Evolutionary conservation across 2,797 vertebrate species (phyloP).

Genomic region (Mormyrus hasselquistii): DNA sequence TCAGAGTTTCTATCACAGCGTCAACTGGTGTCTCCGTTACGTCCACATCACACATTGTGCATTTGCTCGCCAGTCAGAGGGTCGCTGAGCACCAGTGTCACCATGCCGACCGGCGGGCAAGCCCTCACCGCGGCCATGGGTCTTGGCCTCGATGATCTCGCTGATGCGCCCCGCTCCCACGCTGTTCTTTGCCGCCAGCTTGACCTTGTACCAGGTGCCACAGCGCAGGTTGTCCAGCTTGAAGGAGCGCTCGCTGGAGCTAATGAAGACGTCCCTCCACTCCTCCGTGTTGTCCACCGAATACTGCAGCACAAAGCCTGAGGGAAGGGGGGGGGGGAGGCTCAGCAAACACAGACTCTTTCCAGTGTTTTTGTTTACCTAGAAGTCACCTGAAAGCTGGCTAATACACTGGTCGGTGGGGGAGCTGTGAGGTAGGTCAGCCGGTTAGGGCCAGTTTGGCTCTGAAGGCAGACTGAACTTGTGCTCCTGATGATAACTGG

Average conservation of each 20-base stretch:
- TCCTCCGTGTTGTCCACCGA: slow-evolving; percentile 97
- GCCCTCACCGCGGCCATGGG: slow-evolving; percentile 82
- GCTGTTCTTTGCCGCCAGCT: slow-evolving; percentile 95
- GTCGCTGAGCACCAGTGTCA: not conserved
- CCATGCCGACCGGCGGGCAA: not conserved
- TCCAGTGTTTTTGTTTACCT: not conserved
- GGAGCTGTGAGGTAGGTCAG: not conserved
- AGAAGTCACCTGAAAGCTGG: not conserved
- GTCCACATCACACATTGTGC: not conserved
- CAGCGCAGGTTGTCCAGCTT: slow-evolving; percentile 93
- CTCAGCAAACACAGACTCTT: not conserved
- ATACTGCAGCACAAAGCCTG: slow-evolving; percentile 95
- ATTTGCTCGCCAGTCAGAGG: not conserved
- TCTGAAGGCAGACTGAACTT: slow-evolving; percentile 27
- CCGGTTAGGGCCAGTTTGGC: not conserved
- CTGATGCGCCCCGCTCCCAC: slow-evolving; percentile 96
- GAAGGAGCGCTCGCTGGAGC: slow-evolving; percentile 87
- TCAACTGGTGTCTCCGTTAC: not conserved
- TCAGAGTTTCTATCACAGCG: not conserved
- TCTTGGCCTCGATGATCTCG: slow-evolving; percentile 98
- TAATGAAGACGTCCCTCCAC: slow-evolving; percentile 96
- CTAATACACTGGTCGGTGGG: not conserved
- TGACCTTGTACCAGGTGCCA: slow-evolving; percentile 98
- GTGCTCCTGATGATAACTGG: not conserved
- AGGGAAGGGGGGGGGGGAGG: not conserved